phyloP scores from a whole-genome alignment of 2,797 vertebrate species.

The Gallinago nigripennis region DNA sequence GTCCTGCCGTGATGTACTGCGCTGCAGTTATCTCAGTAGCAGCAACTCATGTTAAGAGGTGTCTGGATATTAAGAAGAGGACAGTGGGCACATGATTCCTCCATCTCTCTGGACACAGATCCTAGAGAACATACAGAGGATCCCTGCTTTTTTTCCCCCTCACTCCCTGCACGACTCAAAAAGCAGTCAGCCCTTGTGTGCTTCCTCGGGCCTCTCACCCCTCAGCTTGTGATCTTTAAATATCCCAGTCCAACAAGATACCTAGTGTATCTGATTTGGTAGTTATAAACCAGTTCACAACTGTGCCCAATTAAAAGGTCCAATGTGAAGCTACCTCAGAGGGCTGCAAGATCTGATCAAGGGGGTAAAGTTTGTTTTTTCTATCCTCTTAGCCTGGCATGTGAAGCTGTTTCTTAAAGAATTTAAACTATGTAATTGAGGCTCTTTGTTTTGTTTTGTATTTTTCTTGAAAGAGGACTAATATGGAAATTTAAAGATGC shows the following conservation, averaged over 20 bases:
- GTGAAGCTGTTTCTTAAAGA: conserved; percentile 75
- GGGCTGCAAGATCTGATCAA: conserved; percentile 68
- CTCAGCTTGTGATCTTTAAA: background rate
- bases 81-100: background rate
- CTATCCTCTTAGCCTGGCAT: conserved; percentile 77
- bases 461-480: conserved; percentile 76
- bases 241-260: background rate
- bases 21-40: background rate
- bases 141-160: background rate
- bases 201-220: background rate
- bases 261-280: background rate
- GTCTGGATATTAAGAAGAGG: background rate
- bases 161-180: background rate
- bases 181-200: background rate
- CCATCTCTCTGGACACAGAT: background rate
- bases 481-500: conserved; percentile 82
- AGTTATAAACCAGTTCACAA: background rate
- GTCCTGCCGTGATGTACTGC: background rate
- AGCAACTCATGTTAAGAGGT: background rate
- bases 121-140: background rate
- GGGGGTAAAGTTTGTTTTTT: conserved; percentile 69
- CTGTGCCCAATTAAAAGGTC: background rate
- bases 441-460: conserved; percentile 67
- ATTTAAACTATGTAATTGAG: conserved; percentile 80
- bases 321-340: conserved; percentile 48